Conservation (phyloP, 2,113 vertebrate genomes). For the Tapirus terrestris region DNA sequence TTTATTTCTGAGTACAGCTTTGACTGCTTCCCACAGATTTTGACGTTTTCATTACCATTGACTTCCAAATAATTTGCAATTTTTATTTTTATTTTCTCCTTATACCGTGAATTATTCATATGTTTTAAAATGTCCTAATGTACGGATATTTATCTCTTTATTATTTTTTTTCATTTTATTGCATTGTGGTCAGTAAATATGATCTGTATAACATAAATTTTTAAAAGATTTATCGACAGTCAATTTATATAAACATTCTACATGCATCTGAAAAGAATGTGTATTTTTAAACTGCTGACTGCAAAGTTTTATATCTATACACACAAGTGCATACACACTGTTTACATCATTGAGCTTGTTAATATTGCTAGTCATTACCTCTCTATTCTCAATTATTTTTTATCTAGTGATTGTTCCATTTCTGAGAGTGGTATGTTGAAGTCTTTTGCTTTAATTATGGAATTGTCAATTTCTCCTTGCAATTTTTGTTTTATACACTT, state of each 20-base stretch:
- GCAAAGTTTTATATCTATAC: not conserved
- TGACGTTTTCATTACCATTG: not conserved
- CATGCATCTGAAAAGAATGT: conserved; percentile 18
- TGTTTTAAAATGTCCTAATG: conserved; percentile 27
- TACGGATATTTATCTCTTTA: not conserved
- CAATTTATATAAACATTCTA: not conserved
- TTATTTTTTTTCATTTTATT: conserved; percentile 10
- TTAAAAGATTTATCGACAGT: not conserved
- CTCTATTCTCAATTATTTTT: conserved; percentile 17
- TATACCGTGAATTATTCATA: not conserved
- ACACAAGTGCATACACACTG: not conserved
- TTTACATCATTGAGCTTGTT: not conserved
- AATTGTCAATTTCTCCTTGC: conserved; percentile 12
- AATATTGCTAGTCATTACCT: not conserved
- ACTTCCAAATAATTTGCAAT: conserved; percentile 23
- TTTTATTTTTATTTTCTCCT: conserved; percentile 42
- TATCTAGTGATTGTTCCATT: not conserved
- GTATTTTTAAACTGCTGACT: not conserved
- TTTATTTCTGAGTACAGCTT: conserved; percentile 5
- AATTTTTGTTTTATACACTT: conserved; percentile 46
- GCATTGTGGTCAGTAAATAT: not conserved
- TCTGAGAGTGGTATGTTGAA: not conserved
- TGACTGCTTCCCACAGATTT: not conserved
- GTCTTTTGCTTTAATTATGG: not conserved
- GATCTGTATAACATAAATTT: not conserved